Evolutionary conservation across 2,888 invertebrate species (phyloP).

Genomic region (Sphaerophoria taeniata): DNA sequence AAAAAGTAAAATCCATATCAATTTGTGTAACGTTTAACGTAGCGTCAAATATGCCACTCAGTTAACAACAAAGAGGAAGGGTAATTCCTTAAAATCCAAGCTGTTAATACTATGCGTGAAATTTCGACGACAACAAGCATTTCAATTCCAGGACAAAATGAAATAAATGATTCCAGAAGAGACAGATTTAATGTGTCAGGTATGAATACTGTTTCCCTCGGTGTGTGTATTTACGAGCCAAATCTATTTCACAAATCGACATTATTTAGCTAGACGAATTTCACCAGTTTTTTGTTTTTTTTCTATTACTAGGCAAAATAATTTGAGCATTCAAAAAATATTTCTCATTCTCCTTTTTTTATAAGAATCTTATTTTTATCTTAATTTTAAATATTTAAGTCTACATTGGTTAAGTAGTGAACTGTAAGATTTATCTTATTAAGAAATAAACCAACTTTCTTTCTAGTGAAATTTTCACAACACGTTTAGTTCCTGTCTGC

Average conservation of each 20-base stretch:
- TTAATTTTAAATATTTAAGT: neutral
- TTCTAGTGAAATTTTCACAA: neutral
- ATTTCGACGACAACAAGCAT: slow-evolving; percentile 44
- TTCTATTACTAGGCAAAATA: too few species aligned
- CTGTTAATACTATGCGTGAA: slow-evolving; percentile 57
- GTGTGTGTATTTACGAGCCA: slow-evolving; percentile 5
- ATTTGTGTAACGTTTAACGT: slow-evolving; percentile 63
- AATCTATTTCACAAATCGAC: slow-evolving; percentile 52
- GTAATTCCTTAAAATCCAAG: slow-evolving; percentile 59
- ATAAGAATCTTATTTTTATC: neutral
- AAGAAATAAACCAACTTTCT: neutral
- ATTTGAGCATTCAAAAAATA: too few species aligned
- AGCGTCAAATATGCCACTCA: slow-evolving; percentile 65
- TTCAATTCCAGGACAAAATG: slow-evolving; percentile 38
- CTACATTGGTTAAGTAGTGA: too few species aligned
- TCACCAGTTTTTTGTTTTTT: neutral
- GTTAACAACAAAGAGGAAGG: neutral
- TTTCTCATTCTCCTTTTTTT: neutral
- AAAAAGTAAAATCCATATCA: slow-evolving; percentile 47
- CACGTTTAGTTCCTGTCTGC: neutral
- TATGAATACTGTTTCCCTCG: neutral
- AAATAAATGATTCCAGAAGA: neutral
- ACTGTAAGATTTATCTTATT: too few species aligned
- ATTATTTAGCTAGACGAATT: slow-evolving; percentile 6
- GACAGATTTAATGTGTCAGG: slow-evolving; percentile 20